phyloP scores from a whole-genome alignment of 2,797 vertebrate genomes.

The Oryzias sinensis region DNA sequence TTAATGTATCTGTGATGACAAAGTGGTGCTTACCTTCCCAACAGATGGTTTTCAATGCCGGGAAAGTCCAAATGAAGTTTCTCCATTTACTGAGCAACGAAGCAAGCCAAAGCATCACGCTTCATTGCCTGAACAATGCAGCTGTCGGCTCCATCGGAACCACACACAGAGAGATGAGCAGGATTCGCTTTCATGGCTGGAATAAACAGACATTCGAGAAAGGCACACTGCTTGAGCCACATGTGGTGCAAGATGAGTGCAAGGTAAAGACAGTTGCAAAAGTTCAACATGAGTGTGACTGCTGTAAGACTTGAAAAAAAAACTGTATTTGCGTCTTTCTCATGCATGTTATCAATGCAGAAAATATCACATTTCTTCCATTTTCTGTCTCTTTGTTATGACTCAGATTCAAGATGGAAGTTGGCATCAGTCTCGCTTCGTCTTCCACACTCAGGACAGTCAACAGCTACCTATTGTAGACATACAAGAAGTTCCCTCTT shows the following conservation, averaged over 20 bases:
- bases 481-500: conserved; percentile 75
- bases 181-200: conserved; percentile 88
- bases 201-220: conserved; percentile 88
- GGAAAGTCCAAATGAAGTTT: conserved; percentile 98
- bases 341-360: too few relatives aligned
- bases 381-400: neutral
- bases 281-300: neutral
- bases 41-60: conserved; percentile 87
- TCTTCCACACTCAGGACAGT: conserved; percentile 90
- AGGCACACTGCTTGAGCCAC: conserved; percentile 85
- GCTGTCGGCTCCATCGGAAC: conserved; percentile 42
- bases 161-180: conserved; percentile 40
- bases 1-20: too few relatives aligned
- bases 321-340: neutral
- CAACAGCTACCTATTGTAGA: conserved; percentile 88
- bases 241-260: conserved; percentile 88
- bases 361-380: neutral
- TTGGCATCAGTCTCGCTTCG: conserved; percentile 89
- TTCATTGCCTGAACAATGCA: conserved; percentile 86
- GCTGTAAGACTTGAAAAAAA: neutral
- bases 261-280: conserved; percentile 80
- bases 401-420: conserved; percentile 90
- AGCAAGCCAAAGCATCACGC: conserved; percentile 86
- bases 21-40: conserved; percentile 28
- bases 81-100: conserved; percentile 93